Conservation (phyloP, 2,888 invertebrate species). For the Cremastobaeus sp. region DNA sequence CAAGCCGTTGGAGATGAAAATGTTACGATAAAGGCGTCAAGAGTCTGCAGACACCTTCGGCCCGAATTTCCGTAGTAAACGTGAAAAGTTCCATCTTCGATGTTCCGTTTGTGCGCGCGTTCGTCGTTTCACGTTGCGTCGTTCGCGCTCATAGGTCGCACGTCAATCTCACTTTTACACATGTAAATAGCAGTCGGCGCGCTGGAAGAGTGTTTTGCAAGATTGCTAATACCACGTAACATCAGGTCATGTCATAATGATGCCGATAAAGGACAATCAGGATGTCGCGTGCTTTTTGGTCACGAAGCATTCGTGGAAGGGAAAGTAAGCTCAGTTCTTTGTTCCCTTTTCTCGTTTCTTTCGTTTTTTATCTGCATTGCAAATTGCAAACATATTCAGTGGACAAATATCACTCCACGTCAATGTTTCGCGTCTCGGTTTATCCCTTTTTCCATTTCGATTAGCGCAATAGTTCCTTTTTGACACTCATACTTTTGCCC, state of each 20-base stretch:
- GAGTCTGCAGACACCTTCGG: background rate
- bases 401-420: too few relatives aligned
- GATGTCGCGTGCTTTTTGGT: constrained; percentile 98
- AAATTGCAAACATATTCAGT: too few relatives aligned
- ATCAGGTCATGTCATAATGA: constrained; percentile 84
- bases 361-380: too few relatives aligned
- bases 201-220: constrained; percentile 55
- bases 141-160: background rate
- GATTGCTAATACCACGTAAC: constrained; percentile 57
- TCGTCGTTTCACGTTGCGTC: background rate
- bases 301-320: constrained; percentile 99
- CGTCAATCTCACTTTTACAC: constrained; percentile 43
- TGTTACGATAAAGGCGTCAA: constrained; percentile 58
- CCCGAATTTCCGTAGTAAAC: background rate
- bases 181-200: constrained; percentile 63
- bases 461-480: too few relatives aligned
- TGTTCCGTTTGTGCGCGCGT: constrained; percentile 6
- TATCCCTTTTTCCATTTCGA: too few relatives aligned
- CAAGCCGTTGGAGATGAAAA: too few relatives aligned
- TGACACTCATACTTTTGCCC: too few relatives aligned
- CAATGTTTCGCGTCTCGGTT: too few relatives aligned
- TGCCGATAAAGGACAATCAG: constrained; percentile 92
- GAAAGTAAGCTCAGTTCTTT: constrained; percentile 84
- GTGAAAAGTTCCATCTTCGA: background rate
- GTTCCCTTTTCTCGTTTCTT: background rate